Evolutionary conservation across 2,797 vertebrate species (phyloP), one percentile per base, ranked within the genome.

Genomic region (Petrocephalus schoutedeni): DNA sequence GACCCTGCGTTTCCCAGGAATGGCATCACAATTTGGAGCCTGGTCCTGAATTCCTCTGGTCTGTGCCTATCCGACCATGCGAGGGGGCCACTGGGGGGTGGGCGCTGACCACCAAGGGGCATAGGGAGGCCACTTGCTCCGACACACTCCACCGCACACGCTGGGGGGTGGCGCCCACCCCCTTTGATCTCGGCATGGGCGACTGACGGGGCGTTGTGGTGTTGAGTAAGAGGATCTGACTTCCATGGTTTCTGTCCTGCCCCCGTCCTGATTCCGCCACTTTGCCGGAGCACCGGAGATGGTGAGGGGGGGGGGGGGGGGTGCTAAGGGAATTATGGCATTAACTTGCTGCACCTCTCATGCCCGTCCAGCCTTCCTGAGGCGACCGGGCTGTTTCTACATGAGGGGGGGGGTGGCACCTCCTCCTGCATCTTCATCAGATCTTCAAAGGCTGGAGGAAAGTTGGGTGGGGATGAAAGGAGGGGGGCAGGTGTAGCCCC

Each of bases 191-290:
- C 64, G 32, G 89, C 85, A 90, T 84, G 88, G 90, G 92, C 94
- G 95, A 92, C 96, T 95, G 94, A 92, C 91, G 88, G 95, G 95
- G 94, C 96, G 95, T 95, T 94, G 71, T 95, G 95, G 89, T 91
- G 93, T 94, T 92, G 91, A 41, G 95, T 93, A 96, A 97, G 93
- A 90, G 54, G 93, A 96, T 94, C 94, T 91, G 86, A 89, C 92
- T 88, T 89, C 87, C 67, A 91, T 95, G 92, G 91, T 93, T 94
- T 92, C 92, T 89, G 91, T 92, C 92, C 91, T 89, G 89, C 90
- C 91, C 93, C 91, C 89, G 89, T 7, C 32, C 64, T 21, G 14
- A 56, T 36, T 58, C 84, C 53, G 57, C 12, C 57, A 23, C 83
- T 85, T 56, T 53, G 53, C 53, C 23, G 10, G 84, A 57, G 28